phyloP scores from a whole-genome alignment of 1,140 invertebrate species.

The Octopus sinensis region DNA sequence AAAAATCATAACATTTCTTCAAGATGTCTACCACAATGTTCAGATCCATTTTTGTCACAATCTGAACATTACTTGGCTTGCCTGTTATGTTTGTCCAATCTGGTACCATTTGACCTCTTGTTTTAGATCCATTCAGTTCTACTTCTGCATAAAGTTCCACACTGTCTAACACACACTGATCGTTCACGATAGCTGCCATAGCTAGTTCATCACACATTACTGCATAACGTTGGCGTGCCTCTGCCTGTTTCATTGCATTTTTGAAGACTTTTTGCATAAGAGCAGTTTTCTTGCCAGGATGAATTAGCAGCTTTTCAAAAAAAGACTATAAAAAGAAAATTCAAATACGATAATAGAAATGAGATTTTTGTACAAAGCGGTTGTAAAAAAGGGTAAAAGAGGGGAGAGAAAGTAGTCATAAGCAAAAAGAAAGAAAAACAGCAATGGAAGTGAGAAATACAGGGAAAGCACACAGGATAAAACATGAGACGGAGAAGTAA shows the following conservation, averaged over 20 bases:
- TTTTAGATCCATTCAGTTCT: conserved; percentile 40
- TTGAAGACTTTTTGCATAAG: neutral
- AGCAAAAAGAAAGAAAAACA: no score
- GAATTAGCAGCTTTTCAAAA: neutral
- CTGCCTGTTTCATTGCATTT: neutral
- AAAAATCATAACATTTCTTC: neutral
- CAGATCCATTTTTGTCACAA: conserved; percentile 36
- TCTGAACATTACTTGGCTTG: conserved; percentile 29
- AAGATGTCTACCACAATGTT: conserved; percentile 10
- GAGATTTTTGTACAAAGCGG: no score
- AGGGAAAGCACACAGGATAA: no score
- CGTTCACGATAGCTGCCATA: conserved; percentile 39
- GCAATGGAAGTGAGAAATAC: no score
- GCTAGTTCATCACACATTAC: conserved; percentile 34
- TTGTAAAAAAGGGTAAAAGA: no score
- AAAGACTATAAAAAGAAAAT: neutral
- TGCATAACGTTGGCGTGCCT: neutral
- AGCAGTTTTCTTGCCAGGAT: neutral
- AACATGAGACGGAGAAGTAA: no score
- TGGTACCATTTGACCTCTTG: conserved; percentile 45
- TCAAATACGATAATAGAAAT: no score
- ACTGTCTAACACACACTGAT: conserved; percentile 27
- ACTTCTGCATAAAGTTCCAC: conserved; percentile 38
- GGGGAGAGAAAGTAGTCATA: no score
- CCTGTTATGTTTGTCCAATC: conserved; percentile 35